phyloP scores from a whole-genome alignment of 53 echinoderm and acorn worm genomes.

The Zoroaster sp. region DNA sequence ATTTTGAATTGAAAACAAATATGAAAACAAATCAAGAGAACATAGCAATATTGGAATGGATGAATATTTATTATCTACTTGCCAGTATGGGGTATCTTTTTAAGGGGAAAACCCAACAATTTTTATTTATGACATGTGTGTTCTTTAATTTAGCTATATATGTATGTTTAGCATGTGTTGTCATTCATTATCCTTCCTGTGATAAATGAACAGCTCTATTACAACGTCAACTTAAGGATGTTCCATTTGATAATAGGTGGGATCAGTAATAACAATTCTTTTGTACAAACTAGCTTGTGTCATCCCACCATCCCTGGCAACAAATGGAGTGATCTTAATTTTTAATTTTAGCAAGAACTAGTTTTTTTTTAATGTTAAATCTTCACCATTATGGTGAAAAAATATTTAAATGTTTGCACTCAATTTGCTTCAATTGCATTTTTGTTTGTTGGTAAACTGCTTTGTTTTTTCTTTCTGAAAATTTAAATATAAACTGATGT shows the following conservation, averaged over 20 bases:
- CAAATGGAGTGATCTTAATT: slow-evolving; percentile 17
- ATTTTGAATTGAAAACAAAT: too few relatives aligned
- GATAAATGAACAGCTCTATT: slow-evolving; percentile 6
- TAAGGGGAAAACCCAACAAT: not conserved
- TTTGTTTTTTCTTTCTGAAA: slow-evolving; percentile 6
- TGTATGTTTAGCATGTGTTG: slow-evolving; percentile 6
- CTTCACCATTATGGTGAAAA: not conserved
- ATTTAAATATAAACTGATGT: not conserved
- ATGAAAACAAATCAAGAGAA: too few relatives aligned
- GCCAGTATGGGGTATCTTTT: not conserved
- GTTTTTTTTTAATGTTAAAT: slow-evolving; percentile 4
- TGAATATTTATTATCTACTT: not conserved
- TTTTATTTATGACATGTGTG: not conserved
- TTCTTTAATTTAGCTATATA: slow-evolving; percentile 36
- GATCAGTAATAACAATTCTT: not conserved
- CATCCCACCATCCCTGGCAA: not conserved
- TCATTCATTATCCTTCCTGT: not conserved
- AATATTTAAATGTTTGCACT: not conserved
- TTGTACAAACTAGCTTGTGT: slow-evolving; percentile 5
- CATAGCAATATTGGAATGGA: not conserved
- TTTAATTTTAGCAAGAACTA: not conserved
- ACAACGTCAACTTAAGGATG: slow-evolving; percentile 15
- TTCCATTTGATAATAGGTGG: slow-evolving; percentile 39
- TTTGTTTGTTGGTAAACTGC: not conserved
- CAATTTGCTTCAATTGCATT: not conserved